phyloP scores from a whole-genome alignment of 1,140 invertebrate genomes.

The Brachystomella parvula region DNA sequence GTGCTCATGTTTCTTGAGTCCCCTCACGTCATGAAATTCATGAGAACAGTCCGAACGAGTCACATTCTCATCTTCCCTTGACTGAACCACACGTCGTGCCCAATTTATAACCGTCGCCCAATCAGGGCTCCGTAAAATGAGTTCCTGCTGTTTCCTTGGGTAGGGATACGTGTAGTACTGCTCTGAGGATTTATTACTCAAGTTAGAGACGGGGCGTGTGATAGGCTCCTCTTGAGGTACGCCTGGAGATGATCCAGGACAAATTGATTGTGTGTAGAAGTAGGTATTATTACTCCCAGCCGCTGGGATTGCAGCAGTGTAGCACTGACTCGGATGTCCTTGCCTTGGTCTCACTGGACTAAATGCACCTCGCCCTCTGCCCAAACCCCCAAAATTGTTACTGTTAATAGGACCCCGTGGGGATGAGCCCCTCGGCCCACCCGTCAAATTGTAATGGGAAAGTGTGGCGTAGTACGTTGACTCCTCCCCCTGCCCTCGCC shows the following conservation, averaged over 20 bases:
- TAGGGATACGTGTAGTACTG: constrained; percentile 38
- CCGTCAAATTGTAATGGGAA: background rate
- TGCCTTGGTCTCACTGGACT: background rate
- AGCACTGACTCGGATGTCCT: background rate
- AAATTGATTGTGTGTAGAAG: constrained; percentile 7
- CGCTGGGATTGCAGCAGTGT: constrained; percentile 13
- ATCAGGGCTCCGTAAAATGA: constrained; percentile 28
- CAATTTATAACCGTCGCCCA: constrained; percentile 35
- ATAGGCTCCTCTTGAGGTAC: constrained; percentile 31
- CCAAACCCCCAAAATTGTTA: background rate
- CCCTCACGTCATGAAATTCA: constrained; percentile 32
- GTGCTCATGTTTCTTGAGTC: constrained; percentile 34
- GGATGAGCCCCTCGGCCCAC: background rate
- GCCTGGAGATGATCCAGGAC: background rate
- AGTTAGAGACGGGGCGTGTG: constrained; percentile 34
- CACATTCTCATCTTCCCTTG: constrained; percentile 32
- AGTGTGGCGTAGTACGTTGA: constrained; percentile 1
- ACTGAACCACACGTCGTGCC: constrained; percentile 34
- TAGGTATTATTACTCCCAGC: constrained; percentile 10
- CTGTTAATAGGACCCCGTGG: background rate
- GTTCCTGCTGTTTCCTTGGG: constrained; percentile 33
- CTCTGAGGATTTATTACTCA: constrained; percentile 37
- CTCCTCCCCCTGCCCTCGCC: constrained; percentile 1
- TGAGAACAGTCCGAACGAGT: constrained; percentile 33
- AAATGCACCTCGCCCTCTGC: background rate